A percentile compares a stretch with the other conserved stretches of the same genome.
phyloP scores from a whole-genome alignment of 2,888 invertebrate genomes.

The Mesorhabditis belari region DNA sequence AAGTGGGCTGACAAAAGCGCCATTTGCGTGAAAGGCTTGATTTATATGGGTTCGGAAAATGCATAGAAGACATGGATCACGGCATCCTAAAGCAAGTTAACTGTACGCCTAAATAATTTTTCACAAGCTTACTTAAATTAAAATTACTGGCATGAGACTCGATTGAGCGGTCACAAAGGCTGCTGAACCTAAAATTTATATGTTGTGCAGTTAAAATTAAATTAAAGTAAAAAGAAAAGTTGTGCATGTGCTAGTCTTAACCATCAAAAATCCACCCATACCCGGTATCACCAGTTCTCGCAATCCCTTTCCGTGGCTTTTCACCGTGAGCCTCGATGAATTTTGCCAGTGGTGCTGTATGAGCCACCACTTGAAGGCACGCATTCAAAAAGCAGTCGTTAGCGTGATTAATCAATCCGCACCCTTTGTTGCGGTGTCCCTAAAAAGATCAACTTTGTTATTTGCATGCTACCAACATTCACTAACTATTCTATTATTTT shows the following conservation, averaged over 20 bases:
- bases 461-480: not conserved
- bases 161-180: not conserved
- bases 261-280: not conserved
- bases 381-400: slow-evolving; percentile 45
- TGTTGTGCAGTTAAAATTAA: not conserved
- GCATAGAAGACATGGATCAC: not conserved
- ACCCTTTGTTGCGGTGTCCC: slow-evolving; percentile 8
- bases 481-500: slow-evolving; percentile 13
- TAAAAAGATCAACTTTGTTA: not conserved
- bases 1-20: not conserved
- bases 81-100: not conserved
- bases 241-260: slow-evolving; percentile 1
- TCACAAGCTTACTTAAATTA: too few relatives aligned
- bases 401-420: slow-evolving; percentile 28
- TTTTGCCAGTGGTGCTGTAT: slow-evolving; percentile 35
- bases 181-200: not conserved
- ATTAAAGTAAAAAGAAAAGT: too few relatives aligned
- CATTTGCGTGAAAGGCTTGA: not conserved
- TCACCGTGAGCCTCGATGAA: slow-evolving; percentile 20
- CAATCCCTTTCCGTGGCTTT: too few relatives aligned
- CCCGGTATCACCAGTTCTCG: not conserved
- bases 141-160: too few relatives aligned
- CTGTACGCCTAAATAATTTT: too few relatives aligned
- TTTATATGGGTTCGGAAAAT: not conserved
- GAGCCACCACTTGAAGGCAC: slow-evolving; percentile 38